Base-by-base conservation (phyloP, 2,888 invertebrate genomes). In the Gnatocerus cornutus region DNA sequence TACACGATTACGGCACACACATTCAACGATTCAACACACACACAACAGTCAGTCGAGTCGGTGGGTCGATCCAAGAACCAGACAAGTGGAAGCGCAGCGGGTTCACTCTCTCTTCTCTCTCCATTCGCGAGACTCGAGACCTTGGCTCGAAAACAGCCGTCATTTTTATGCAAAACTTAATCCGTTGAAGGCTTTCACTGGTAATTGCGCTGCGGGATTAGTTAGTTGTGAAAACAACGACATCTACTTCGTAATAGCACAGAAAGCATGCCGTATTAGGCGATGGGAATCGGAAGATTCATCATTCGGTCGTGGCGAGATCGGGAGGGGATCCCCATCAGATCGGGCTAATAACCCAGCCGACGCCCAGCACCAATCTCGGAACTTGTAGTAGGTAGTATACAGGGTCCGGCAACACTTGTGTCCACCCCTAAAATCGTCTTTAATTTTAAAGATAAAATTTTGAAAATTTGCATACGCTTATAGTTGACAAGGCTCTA, bases 281-380 rank as follows among this genome's bases (percentile, higher is more conserved):
- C 76, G 78, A 77, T 76, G 77, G 76, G 76, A 73, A 75, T 78
- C 75, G 77, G 75, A 78, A 78, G 76, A 76, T 74, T 41, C 58
- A 43, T 53, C 43, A 58, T 58, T 37, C 53, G 33, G 53, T 39
- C 39, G 53, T 12, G 2, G 29, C 27, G 33, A n/a, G 14, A 12
- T 58, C 29, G 43, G 37, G 14, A 8, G 50, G 10, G 33, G 30
- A 53, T 14, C 3, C 3, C 21, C 21, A 21, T 21, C 43, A 14
- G 43, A 43, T 13, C 52, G 37, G 55, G 41, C 21, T 37, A 55
- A 55, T 55, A 55, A 55, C 55, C 55, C 62, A 52, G 71, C 63
- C 65, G 68, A 63, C 64, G 71, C 67, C 63, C 67, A 64, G 48
- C 45, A 46, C 46, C 46, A 37, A 33, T 55, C 48, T 33, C 12